Evolutionary conservation across 2,113 vertebrate species (phyloP).

Genomic region (Hypocryptadius cinnamomeus): DNA sequence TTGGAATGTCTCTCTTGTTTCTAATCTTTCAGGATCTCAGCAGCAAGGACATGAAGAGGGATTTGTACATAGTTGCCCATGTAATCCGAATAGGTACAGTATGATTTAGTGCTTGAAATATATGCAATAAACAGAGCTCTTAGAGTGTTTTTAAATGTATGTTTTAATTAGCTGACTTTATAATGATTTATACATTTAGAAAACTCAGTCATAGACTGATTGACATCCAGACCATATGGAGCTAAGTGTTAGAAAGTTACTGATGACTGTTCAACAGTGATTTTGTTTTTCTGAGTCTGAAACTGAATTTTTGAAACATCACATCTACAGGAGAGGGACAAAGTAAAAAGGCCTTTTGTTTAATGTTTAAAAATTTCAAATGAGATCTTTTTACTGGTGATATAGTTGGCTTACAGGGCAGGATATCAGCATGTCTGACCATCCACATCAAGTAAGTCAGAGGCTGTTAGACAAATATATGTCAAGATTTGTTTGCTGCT

Average conservation of each 20-base stretch:
- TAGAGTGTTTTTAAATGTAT: background rate
- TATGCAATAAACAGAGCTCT: background rate
- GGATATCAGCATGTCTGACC: background rate
- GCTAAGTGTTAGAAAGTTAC: background rate
- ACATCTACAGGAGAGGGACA: background rate
- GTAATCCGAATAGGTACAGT: slow-evolving; percentile 90
- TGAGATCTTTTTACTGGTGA: background rate
- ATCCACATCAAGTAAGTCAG: background rate
- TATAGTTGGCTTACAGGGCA: background rate
- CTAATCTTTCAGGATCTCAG: slow-evolving; percentile 84
- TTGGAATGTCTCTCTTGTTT: background rate
- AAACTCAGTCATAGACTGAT: background rate
- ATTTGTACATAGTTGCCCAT: slow-evolving; percentile 92
- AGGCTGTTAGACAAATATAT: background rate
- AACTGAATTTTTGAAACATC: background rate
- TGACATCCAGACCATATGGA: background rate
- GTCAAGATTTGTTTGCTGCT: background rate
- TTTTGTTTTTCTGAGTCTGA: background rate
- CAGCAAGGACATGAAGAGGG: slow-evolving; percentile 95
- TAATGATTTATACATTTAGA: background rate
- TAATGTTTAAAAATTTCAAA: background rate
- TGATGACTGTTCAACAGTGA: background rate
- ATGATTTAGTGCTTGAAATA: background rate
- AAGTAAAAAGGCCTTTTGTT: background rate
- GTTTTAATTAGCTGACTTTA: background rate